Conservation (phyloP, 2,113 vertebrate species). For the Paracanthobrama guichenoti region DNA sequence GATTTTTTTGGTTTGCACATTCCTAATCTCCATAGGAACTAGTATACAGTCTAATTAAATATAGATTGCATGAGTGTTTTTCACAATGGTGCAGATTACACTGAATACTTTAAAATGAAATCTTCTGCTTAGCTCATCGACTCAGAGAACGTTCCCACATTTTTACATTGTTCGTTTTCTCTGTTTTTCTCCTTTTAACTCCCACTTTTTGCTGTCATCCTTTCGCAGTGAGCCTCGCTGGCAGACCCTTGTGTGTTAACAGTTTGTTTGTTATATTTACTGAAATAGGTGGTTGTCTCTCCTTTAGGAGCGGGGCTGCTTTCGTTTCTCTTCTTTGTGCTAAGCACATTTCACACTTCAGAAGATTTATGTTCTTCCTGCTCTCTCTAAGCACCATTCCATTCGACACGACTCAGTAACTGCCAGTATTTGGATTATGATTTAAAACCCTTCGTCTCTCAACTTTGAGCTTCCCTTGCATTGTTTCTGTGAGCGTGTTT, state of each 20-base stretch:
- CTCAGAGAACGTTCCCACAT: background rate
- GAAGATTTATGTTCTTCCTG: slow-evolving; percentile 12
- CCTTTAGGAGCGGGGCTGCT: slow-evolving; percentile 12
- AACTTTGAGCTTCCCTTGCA: background rate
- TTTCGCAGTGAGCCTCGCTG: slow-evolving; percentile 41
- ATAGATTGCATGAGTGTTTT: background rate
- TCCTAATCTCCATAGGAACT: background rate
- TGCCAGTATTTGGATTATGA: slow-evolving; percentile 51
- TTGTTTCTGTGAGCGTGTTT: slow-evolving; percentile 11
- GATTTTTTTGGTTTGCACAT: background rate
- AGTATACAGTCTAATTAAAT: background rate
- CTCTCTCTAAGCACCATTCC: slow-evolving; percentile 26
- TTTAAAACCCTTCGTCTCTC: slow-evolving; percentile 58
- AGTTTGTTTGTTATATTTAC: slow-evolving; percentile 41
- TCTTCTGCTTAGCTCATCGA: background rate
- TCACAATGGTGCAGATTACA: background rate
- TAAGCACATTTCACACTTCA: slow-evolving; percentile 43
- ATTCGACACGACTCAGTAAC: slow-evolving; percentile 51
- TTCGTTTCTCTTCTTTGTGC: slow-evolving; percentile 37
- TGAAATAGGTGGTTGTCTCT: background rate
- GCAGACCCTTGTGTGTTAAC: slow-evolving; percentile 1
- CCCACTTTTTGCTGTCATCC: slow-evolving; percentile 2
- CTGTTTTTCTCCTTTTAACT: background rate
- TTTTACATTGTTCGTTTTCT: background rate
- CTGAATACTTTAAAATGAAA: background rate